A percentile compares a stretch with the other conserved stretches of the same genome.
Evolutionary conservation across 1,140 invertebrate species (phyloP).

Genomic region (Hermatobates lingyangjiaoensis): DNA sequence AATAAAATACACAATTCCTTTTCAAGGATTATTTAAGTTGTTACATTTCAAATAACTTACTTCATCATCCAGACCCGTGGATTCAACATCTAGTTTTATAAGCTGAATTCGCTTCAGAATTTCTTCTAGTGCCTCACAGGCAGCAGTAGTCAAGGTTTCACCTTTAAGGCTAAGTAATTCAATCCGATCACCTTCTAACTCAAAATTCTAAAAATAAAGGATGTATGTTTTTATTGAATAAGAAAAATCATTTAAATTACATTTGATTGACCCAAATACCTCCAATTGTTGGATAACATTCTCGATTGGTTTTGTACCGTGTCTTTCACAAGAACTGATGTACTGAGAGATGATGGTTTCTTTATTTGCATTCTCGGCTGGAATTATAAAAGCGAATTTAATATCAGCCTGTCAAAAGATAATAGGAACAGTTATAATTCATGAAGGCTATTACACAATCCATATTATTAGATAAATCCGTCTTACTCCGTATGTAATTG

Average conservation of each 20-base stretch:
- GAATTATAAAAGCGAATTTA: constrained; percentile 19
- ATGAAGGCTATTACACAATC: too few species aligned
- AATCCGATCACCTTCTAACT: constrained; percentile 20
- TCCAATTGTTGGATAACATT: constrained; percentile 51
- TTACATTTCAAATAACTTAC: too few species aligned
- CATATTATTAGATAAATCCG: too few species aligned
- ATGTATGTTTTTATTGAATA: not conserved
- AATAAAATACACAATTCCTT: too few species aligned
- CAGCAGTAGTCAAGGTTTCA: constrained; percentile 30
- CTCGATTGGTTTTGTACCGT: constrained; percentile 42
- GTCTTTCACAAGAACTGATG: constrained; percentile 44
- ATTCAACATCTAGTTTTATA: constrained; percentile 17
- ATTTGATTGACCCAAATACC: constrained; percentile 25
- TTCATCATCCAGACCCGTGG: constrained; percentile 19
- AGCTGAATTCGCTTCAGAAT: constrained; percentile 43
- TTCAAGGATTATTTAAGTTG: too few species aligned
- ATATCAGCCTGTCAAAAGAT: not conserved
- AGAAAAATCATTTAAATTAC: not conserved
- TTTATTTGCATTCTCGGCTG: constrained; percentile 29
- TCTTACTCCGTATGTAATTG: too few species aligned
- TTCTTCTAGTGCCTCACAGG: constrained; percentile 55
- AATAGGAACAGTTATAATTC: too few species aligned
- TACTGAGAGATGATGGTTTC: constrained; percentile 50
- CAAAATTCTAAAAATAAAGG: constrained; percentile 4
- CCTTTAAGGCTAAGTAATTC: constrained; percentile 32